phyloP scores from a whole-genome alignment of 2,797 vertebrate genomes.

The Molossus molossus region DNA sequence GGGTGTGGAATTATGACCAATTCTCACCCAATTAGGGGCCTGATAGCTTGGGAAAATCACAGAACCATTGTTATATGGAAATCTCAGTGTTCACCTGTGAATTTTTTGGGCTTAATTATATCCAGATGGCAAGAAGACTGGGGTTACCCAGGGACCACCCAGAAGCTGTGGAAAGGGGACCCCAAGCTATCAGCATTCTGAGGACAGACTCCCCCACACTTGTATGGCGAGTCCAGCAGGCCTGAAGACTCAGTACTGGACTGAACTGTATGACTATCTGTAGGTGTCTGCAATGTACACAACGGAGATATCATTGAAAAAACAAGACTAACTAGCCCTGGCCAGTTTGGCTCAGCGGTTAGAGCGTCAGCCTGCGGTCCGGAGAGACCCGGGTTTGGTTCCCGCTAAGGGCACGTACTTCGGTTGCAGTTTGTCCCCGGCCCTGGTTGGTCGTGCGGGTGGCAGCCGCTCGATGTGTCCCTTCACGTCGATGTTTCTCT shows the following conservation, averaged over 20 bases:
- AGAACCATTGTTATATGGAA: neutral
- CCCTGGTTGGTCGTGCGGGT: too few species aligned
- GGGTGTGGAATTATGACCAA: neutral
- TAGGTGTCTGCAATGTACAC: neutral
- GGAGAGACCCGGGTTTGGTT: too few species aligned
- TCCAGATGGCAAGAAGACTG: neutral
- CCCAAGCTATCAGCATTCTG: neutral
- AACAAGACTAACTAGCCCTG: too few species aligned
- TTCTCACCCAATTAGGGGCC: neutral
- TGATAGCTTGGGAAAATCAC: conserved; percentile 5
- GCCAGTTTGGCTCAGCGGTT: too few species aligned
- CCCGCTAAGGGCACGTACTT: too few species aligned
- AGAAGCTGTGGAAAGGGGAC: neutral
- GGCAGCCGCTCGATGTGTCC: too few species aligned
- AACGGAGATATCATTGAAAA: neutral
- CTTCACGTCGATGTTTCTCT: too few species aligned
- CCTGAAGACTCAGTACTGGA: neutral
- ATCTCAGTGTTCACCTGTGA: neutral
- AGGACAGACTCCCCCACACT: neutral
- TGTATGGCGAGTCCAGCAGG: neutral
- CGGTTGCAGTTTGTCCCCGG: too few species aligned
- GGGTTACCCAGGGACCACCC: neutral
- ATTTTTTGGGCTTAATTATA: neutral
- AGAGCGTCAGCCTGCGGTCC: too few species aligned
- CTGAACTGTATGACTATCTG: neutral